A percentile compares a stretch with the other conserved stretches of the same genome.
phyloP scores from a whole-genome alignment of 1,140 invertebrate species.

The Belonocnema kinseyi region DNA sequence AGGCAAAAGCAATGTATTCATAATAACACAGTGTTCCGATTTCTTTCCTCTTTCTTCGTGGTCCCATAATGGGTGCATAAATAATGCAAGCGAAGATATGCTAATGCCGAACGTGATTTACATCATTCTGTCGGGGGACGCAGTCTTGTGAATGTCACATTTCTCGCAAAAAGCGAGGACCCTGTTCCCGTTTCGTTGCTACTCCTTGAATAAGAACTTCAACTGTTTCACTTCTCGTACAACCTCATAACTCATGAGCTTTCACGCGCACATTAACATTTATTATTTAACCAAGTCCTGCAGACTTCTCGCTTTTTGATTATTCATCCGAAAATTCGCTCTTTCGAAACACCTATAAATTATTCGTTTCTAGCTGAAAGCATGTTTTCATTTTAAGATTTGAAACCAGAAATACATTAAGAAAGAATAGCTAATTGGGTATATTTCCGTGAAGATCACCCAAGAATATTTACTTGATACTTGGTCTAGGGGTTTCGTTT shows the following conservation, averaged over 20 bases:
- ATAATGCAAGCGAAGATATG: conserved; percentile 29
- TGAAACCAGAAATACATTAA: neutral
- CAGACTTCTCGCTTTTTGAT: conserved; percentile 17
- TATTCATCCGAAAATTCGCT: conserved; percentile 20
- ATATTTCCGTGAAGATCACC: no score
- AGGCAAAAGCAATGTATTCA: neutral
- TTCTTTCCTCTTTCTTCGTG: conserved; percentile 19
- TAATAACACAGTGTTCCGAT: neutral
- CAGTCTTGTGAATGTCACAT: conserved; percentile 30
- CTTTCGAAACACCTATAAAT: neutral
- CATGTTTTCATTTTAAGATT: conserved; percentile 11
- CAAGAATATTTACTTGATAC: no score
- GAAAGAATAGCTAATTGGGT: neutral
- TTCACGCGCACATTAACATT: conserved; percentile 31
- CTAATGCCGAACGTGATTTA: conserved; percentile 31
- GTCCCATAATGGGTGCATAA: conserved; percentile 29
- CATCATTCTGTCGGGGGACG: conserved; percentile 25
- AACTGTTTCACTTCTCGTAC: conserved; percentile 28
- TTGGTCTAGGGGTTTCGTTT: no score
- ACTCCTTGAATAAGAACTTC: conserved; percentile 29
- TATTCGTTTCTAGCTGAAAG: conserved; percentile 10
- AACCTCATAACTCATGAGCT: conserved; percentile 30
- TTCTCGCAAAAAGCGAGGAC: conserved; percentile 29
- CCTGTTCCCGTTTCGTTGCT: conserved; percentile 19
- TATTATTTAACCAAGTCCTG: conserved; percentile 27